A percentile compares a stretch with the other conserved stretches of the same genome.
These are phyloP conservation scores for Bombylius discolor DNA, from an alignment of 2,888 invertebrate species.

Conservation along the genomic window DNA sequence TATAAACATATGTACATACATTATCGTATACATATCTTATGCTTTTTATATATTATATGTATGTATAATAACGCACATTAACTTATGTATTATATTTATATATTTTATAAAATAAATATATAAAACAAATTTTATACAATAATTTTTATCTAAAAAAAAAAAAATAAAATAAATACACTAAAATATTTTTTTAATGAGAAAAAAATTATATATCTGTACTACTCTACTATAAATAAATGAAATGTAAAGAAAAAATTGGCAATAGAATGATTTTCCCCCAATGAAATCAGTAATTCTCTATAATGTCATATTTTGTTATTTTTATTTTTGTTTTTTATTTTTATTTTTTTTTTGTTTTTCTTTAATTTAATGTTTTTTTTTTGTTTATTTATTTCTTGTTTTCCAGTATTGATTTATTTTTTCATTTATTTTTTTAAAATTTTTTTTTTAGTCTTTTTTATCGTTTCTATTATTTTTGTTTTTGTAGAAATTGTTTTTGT, in stretches of 20 bases:
- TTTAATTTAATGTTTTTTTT: slow-evolving; percentile 8
- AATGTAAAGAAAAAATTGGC: slow-evolving; percentile 19
- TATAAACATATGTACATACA: no score
- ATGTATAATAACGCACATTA: no score
- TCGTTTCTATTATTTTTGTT: not conserved
- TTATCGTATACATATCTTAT: no score
- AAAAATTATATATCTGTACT: not conserved
- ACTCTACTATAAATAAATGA: slow-evolving; percentile 2
- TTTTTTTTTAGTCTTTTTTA: no score
- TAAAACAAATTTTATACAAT: no score
- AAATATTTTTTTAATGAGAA: not conserved
- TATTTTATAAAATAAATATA: no score
- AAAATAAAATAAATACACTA: not conserved
- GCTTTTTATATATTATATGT: no score
- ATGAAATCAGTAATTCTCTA: not conserved
- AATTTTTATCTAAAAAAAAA: not conserved
- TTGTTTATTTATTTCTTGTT: slow-evolving; percentile 19
- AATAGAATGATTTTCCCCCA: slow-evolving; percentile 15
- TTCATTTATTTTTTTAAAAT: not conserved
- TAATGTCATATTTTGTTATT: not conserved
- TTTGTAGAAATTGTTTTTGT: not conserved
- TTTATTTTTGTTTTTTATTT: slow-evolving; percentile 5
- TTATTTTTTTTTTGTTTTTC: slow-evolving; percentile 5
- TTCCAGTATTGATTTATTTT: slow-evolving; percentile 1
- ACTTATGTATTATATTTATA: no score